Conservation (phyloP, 2,888 invertebrate species). For the Brenthis ino region DNA sequence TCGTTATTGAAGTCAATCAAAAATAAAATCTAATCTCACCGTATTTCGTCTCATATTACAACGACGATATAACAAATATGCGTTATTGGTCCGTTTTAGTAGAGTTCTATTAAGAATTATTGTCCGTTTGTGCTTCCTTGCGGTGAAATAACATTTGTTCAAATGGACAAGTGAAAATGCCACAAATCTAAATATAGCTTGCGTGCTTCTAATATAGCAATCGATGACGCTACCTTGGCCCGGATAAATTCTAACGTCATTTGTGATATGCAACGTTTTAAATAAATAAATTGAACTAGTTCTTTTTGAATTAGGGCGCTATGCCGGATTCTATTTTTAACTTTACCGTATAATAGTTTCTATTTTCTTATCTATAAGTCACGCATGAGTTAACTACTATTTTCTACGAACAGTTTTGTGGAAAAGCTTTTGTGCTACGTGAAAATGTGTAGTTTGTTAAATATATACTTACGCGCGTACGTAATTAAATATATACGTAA, state of each 20-base stretch:
- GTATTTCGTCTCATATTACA: too few relatives aligned
- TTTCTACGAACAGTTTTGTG: too few relatives aligned
- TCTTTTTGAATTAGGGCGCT: constrained; percentile 27
- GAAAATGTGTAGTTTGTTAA: too few relatives aligned
- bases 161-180: constrained; percentile 26
- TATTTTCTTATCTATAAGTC: too few relatives aligned
- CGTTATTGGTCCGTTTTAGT: neutral
- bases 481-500: too few relatives aligned
- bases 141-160: constrained; percentile 7
- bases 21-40: too few relatives aligned
- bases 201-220: constrained; percentile 58
- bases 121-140: neutral
- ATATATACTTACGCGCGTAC: too few relatives aligned
- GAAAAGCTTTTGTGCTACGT: too few relatives aligned
- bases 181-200: constrained; percentile 57
- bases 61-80: too few relatives aligned
- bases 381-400: too few relatives aligned
- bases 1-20: too few relatives aligned
- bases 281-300: constrained; percentile 36
- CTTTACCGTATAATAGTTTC: too few relatives aligned
- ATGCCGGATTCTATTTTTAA: neutral
- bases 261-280: constrained; percentile 36
- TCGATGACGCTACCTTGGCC: constrained; percentile 71
- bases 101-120: constrained; percentile 1
- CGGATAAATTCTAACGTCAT: constrained; percentile 44